Evolutionary conservation across 2,113 vertebrate species (phyloP), one percentile per base, ranked within the genome.

Genomic region (Solea senegalensis): DNA sequence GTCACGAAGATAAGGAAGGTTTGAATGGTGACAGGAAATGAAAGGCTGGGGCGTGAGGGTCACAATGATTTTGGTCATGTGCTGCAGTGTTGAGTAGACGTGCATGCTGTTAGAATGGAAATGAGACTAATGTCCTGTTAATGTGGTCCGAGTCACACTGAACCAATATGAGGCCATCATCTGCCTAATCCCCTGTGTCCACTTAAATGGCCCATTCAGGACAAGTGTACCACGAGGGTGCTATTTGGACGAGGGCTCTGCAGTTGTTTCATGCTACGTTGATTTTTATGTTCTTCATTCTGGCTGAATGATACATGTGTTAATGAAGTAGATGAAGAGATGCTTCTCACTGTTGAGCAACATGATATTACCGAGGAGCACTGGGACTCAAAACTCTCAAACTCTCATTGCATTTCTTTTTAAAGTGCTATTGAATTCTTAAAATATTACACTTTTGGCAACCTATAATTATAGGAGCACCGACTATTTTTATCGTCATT

Each of bases 121-220:
- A 93, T 91, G 79, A 90, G 85, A 77, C 78, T 89, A 91, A 92
- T 91, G 90, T 90, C 77, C 75, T 81, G 90, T 86, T 92, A 90
- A 92, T 88, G 86, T 90, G 90, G 89, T 90, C 86, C 76, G 75
- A 88, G 82, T 88, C 90, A 89, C 82, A 87, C 80, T 84, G 86
- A 84, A 87, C 83, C 84, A 84, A 71, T 75, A 85, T 44, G 84
- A 86, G 79, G 79, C 78, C 83, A 78, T 88, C 86, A 78, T 88
- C 81, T 82, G 84, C 88, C 85, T 92, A 92, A 92, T 91, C 89
- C 89, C 86, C 86, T 90, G 90, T 87, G 89, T 92, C 90, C 89
- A 82, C 82, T 89, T 79, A 86, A 92, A 90, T 90, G 83, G 89
- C 75, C 89, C 89, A 88, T 90, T 92, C 89, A 88, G 88, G 88